Conservation (phyloP, 2,113 vertebrate species). For the Coracopsis vasa region DNA sequence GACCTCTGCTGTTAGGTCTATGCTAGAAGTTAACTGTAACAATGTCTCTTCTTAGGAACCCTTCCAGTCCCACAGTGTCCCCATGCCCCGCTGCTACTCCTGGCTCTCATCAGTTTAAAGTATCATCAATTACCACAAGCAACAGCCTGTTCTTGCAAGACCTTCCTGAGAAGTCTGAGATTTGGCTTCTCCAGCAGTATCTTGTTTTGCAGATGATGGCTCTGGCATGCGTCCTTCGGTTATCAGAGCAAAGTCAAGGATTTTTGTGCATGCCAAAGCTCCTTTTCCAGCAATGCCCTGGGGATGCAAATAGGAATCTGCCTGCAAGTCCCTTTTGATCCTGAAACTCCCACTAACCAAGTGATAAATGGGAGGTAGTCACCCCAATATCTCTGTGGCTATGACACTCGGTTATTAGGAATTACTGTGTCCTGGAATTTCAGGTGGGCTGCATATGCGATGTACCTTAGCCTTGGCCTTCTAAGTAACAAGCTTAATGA, state of each 20-base stretch:
- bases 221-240: not conserved
- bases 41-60: not conserved
- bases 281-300: not conserved
- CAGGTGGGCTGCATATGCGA: not conserved
- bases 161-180: not conserved
- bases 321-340: not conserved
- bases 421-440: not conserved
- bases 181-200: not conserved
- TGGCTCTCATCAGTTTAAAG: not conserved
- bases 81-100: not conserved
- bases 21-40: not conserved
- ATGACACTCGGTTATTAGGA: not conserved
- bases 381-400: not conserved
- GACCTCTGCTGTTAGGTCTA: not conserved
- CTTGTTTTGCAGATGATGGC: not conserved
- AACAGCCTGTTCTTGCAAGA: not conserved
- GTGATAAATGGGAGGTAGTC: not conserved
- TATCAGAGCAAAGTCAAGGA: not conserved
- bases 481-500: not conserved
- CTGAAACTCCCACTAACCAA: not conserved
- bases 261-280: not conserved
- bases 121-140: rapidly evolving
- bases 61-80: not conserved
- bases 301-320: not conserved
- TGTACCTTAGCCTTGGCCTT: not conserved